These are phyloP conservation scores for Mohoua ochrocephala DNA, from an alignment of 2,113 vertebrate species.

Conservation along the genomic window DNA sequence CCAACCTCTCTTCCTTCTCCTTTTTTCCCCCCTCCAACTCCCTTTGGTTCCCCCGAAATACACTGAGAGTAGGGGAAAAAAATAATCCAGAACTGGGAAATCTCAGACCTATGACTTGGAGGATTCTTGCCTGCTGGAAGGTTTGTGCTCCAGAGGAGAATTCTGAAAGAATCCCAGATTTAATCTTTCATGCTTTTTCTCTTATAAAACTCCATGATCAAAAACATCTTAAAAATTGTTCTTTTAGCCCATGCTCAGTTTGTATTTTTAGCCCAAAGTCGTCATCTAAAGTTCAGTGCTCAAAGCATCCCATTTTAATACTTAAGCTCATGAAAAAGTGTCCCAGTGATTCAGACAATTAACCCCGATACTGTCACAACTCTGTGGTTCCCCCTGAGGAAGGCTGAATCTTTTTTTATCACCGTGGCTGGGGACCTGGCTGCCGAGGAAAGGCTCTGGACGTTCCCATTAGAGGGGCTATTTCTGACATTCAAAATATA, in stretches of 20 bases:
- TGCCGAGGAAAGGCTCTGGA: background rate
- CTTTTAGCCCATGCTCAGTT: background rate
- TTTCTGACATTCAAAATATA: constrained; percentile 33
- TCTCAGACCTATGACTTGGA: background rate
- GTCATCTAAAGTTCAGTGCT: background rate
- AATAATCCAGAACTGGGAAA: background rate
- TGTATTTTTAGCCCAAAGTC: background rate
- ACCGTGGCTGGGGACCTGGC: background rate
- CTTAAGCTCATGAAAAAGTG: background rate
- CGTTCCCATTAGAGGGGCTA: background rate
- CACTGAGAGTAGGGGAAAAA: background rate
- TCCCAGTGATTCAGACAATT: constrained; percentile 42
- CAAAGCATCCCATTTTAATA: constrained; percentile 22
- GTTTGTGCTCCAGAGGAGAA: background rate
- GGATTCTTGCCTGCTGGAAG: background rate
- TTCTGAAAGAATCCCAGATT: background rate
- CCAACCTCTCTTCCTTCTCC: background rate
- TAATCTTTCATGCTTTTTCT: background rate
- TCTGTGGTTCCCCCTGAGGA: background rate
- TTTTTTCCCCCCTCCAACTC: background rate
- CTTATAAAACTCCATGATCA: background rate
- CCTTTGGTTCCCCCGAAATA: background rate
- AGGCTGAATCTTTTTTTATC: constrained; percentile 10
- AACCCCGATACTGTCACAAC: constrained; percentile 23
- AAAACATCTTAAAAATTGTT: background rate